Evolutionary conservation across 2,797 vertebrate species (phyloP).

Genomic region (Enteromius trimaculatus): DNA sequence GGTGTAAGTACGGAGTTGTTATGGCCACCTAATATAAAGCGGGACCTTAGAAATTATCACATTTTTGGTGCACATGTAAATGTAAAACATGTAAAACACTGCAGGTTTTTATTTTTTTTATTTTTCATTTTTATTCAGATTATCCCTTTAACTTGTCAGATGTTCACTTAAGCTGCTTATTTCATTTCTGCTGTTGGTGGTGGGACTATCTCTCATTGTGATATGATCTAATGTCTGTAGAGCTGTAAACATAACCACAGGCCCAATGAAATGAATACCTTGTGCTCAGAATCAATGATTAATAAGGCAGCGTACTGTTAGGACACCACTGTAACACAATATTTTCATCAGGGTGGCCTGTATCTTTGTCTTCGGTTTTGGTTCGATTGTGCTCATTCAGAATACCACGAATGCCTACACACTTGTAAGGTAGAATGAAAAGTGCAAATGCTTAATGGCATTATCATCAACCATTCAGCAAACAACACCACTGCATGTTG

Average conservation of each 20-base stretch:
- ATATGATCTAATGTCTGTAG: conserved; percentile 57
- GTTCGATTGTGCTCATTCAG: conserved; percentile 23
- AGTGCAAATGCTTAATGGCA: conserved; percentile 5
- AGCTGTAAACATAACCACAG: conserved; percentile 68
- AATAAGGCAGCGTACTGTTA: conserved; percentile 74
- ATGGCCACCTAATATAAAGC: neutral
- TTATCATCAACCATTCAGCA: conserved; percentile 1
- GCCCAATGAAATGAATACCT: conserved; percentile 70
- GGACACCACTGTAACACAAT: conserved; percentile 68
- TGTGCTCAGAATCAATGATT: conserved; percentile 75
- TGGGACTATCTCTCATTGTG: conserved; percentile 32
- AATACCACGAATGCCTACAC: conserved; percentile 13
- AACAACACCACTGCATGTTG: neutral
- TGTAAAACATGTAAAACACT: too few relatives aligned
- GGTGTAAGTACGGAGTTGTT: neutral
- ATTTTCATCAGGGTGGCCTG: conserved; percentile 51
- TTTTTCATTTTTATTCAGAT: neutral
- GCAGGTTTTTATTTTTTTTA: neutral
- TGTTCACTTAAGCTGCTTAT: conserved; percentile 17
- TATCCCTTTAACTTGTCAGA: conserved; percentile 14
- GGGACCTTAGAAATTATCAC: neutral
- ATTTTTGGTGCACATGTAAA: neutral
- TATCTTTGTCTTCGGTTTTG: conserved; percentile 39
- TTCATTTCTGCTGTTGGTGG: conserved; percentile 15
- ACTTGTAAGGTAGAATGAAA: conserved; percentile 17